Evolutionary conservation across 2,888 invertebrate genomes (phyloP).

Genomic region (Calliphora vomitoria): DNA sequence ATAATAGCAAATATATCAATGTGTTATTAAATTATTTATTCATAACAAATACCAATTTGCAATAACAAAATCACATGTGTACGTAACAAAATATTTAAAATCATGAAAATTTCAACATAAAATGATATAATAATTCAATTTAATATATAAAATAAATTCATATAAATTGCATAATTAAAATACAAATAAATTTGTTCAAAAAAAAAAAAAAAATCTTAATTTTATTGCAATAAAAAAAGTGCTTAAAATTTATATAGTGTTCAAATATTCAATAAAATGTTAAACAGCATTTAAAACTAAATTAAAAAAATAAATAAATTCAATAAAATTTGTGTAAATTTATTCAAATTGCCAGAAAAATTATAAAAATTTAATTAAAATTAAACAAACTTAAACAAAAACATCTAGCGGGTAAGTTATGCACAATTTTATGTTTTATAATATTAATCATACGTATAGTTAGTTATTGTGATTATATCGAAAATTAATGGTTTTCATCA

Average conservation of each 20-base stretch:
- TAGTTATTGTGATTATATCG: no score
- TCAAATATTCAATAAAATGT: constrained; percentile 18
- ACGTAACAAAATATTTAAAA: not conserved
- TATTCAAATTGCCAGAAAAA: not conserved
- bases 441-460: no score
- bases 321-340: not conserved
- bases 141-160: not conserved
- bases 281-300: not conserved
- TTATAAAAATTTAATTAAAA: not conserved
- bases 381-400: not conserved
- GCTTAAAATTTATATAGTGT: not conserved
- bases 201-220: not conserved
- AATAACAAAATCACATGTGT: not conserved
- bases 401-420: not conserved
- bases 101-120: constrained; percentile 14
- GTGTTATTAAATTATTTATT: constrained; percentile 8
- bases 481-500: no score
- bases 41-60: not conserved
- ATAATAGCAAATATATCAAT: not conserved
- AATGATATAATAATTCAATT: constrained; percentile 13
- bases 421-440: no score
- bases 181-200: not conserved
- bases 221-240: not conserved
- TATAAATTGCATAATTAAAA: constrained; percentile 12
- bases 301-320: not conserved